These are phyloP conservation scores for Toxotes jaculatrix DNA, from an alignment of 2,113 vertebrate genomes.

Conservation along the genomic window DNA sequence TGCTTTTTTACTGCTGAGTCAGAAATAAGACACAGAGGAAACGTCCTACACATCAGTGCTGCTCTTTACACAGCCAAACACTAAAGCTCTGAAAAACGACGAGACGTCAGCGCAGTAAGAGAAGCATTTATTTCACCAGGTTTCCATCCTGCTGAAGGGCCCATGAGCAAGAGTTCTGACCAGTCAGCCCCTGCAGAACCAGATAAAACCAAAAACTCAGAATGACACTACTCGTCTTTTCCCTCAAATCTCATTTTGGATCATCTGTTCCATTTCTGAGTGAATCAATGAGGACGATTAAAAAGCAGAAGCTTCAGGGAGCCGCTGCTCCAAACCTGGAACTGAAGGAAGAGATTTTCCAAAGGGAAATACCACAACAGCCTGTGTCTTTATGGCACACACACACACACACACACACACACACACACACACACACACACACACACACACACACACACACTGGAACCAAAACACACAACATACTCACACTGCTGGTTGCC, in stretches of 20 bases:
- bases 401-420: background rate
- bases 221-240: background rate
- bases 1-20: no score
- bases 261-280: constrained; percentile 33
- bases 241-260: constrained; percentile 19
- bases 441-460: background rate
- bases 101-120: no score
- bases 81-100: no score
- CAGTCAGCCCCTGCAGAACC: background rate
- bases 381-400: background rate
- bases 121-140: background rate
- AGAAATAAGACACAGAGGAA: no score
- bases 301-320: background rate
- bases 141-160: background rate
- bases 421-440: constrained; percentile 1
- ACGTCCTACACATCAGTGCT: no score
- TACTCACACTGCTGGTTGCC: constrained; percentile 18
- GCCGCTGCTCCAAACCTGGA: background rate
- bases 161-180: background rate
- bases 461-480: background rate
- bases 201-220: background rate
- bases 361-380: background rate
- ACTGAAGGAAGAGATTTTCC: constrained; percentile 7
- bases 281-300: background rate
- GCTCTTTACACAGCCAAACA: no score